Evolutionary conservation across 1,140 invertebrate genomes (phyloP), one percentile per base, ranked within the genome.

Genomic region (Xylocopa sonorina): DNA sequence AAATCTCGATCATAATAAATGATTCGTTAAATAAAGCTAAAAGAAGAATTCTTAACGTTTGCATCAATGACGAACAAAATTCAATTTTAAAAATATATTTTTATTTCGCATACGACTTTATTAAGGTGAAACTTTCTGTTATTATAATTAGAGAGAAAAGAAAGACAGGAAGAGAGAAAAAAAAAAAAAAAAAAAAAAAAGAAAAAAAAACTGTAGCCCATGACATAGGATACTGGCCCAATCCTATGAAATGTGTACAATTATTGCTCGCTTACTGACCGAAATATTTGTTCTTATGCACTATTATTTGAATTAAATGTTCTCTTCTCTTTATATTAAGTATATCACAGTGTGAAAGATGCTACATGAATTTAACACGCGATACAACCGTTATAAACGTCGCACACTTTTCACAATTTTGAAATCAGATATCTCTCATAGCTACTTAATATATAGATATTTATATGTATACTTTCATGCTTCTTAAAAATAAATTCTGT

Each of bases 281-380:
- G n/a, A n/a, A n/a, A n/a, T n/a, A 29, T 34, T 75, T 46, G 14
- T 48, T n/a, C 29, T 55, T 24, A 12, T 72, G 46, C 63, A 77
- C 38, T 69, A 83, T 75, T 64, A 62, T 82, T 41, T 71, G 51
- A 41, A 73, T 58, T 57, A 32, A 29, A 48, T 71, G n/a, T 80
- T 66, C 34, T 18, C 14, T 41, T 41, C 6, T 62, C 62, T 76
- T 76, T 76, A 68, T 85, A 84, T 69, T 64, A n/a, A n/a, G 82
- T 89, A 89, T 89, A 92, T 92, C 91, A 92, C 90, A 91, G 90
- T 90, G 86, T 75, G 80, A 87, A 85, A 90, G 90, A 89, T 89
- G 89, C 88, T 89, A 89, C 85, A 86, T 79, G 86, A 90, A 83
- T 82, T 79, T 74, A 77, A 81, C 84, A 81, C 62, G 69, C 69